Conservation (phyloP, 2,888 invertebrate genomes). For the Drosophila mercatorum region DNA sequence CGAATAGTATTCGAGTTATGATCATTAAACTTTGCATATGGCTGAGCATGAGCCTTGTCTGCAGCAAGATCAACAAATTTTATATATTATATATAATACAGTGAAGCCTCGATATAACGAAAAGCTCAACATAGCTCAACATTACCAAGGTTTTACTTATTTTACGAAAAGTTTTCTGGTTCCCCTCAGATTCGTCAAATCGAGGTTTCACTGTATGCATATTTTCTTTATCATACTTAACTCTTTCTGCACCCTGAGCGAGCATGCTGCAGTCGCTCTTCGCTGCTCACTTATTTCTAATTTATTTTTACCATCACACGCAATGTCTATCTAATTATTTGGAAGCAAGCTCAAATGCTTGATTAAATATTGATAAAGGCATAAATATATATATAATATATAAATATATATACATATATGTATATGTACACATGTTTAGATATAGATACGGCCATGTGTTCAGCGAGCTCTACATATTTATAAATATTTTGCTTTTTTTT, state of each 20-base stretch:
- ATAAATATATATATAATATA: conserved; percentile 10
- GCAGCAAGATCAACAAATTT: too few relatives aligned
- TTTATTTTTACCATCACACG: background rate
- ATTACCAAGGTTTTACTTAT: too few relatives aligned
- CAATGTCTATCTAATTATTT: conserved; percentile 5
- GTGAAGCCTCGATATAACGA: too few relatives aligned
- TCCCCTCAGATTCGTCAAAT: too few relatives aligned
- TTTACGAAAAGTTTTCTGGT: too few relatives aligned
- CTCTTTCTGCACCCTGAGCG: background rate
- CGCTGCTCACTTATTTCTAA: background rate
- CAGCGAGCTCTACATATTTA: background rate
- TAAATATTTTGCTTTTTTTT: conserved; percentile 12
- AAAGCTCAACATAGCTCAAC: too few relatives aligned
- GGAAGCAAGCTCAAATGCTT: conserved; percentile 41
- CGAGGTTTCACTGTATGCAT: too few relatives aligned
- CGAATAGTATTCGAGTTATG: too few relatives aligned
- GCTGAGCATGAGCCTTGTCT: too few relatives aligned
- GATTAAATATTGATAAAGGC: conserved; percentile 68
- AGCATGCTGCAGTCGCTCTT: background rate
- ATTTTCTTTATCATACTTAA: too few relatives aligned
- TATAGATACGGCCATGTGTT: conserved; percentile 17
- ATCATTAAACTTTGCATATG: too few relatives aligned
- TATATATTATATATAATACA: too few relatives aligned
- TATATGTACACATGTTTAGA: background rate
- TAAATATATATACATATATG: conserved; percentile 8